Evolutionary conservation across 1,140 invertebrate species (phyloP).

Genomic region (Monomorium pharaonis): DNA sequence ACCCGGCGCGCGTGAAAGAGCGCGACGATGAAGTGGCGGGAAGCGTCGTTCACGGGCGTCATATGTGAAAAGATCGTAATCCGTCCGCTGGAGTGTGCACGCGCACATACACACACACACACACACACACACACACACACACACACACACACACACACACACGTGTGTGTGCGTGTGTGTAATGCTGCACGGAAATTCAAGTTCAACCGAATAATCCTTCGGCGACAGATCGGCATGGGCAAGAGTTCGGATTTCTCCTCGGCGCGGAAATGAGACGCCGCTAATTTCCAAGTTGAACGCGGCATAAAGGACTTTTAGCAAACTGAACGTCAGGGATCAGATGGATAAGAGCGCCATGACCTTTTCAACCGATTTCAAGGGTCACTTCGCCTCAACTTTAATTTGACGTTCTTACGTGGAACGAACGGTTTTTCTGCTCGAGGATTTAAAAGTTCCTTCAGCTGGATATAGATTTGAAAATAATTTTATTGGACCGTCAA

Average conservation of each 20-base stretch:
- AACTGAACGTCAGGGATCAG: neutral
- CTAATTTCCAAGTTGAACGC: neutral
- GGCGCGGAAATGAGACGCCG: neutral
- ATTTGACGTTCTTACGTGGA: neutral
- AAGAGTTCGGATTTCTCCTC: neutral
- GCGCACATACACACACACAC: too few species aligned
- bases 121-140: too few species aligned
- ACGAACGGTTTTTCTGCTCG: too few species aligned
- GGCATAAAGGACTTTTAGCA: neutral
- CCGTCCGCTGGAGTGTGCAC: neutral
- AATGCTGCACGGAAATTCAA: neutral
- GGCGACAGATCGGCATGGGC: neutral
- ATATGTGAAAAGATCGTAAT: slow-evolving; percentile 8
- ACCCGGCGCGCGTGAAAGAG: neutral
- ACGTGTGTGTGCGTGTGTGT: too few species aligned
- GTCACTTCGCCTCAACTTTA: neutral
- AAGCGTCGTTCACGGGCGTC: neutral
- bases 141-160: too few species aligned
- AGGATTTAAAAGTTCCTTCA: too few species aligned
- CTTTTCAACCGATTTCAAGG: neutral
- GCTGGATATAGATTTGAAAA: too few species aligned
- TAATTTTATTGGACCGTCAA: too few species aligned
- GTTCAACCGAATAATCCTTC: neutral
- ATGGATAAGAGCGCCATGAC: neutral
- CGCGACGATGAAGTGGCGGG: slow-evolving; percentile 5